Evolutionary conservation across 2,113 vertebrate species (phyloP), one percentile per base, ranked within the genome.

Genomic region (Gulo gulo): DNA sequence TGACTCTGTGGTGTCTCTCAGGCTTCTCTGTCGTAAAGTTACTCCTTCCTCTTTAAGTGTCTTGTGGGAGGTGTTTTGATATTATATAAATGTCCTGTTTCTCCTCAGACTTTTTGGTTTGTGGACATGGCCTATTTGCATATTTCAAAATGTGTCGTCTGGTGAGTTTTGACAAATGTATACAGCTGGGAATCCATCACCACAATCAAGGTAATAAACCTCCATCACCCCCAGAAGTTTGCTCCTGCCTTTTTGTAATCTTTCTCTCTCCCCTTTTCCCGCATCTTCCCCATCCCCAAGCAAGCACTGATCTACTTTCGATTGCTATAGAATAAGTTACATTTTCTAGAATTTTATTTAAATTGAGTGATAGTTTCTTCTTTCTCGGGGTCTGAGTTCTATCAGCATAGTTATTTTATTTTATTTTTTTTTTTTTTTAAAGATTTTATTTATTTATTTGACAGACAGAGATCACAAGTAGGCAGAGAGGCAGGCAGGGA

Each of bases 161-260:
- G 95, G 42, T 94, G 84, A 93, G 95, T 93, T 96, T 91, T 97
- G 96, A 95, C 88, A 92, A 42, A 78, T 73, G 67, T 52, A 89
- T 45, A 92, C 80, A 96, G 91, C 84, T 95, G 80, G 74, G 93
- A 97, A 97, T 45, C 52, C 8, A 6, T 63, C 79, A 12, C 69
- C 73, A 47, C 82, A 63, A 52, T 84, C n/a, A 73, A 45, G 69
- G 90, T 59, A 52, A 59, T 67, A 88, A 94, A 96, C n/a, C 57
- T 69, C 81, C n/a, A 59, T 88, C 67, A 29, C 47, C 55, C 36
- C 63, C 31, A 3, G 71, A 85, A 12, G 31, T 88, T 88, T 94
- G 29, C 39, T 80, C 15, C 42, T 93, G 29, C 10, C 39, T 94
- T 50, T 80, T 80, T 82, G 16, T 52, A 42, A 83, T 74, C 39